Percentiles rank a stretch among this genome's conserved stretches.
Evolutionary conservation across 2,113 vertebrate species (phyloP).

Genomic region (Oryctolagus cuniculus): DNA sequence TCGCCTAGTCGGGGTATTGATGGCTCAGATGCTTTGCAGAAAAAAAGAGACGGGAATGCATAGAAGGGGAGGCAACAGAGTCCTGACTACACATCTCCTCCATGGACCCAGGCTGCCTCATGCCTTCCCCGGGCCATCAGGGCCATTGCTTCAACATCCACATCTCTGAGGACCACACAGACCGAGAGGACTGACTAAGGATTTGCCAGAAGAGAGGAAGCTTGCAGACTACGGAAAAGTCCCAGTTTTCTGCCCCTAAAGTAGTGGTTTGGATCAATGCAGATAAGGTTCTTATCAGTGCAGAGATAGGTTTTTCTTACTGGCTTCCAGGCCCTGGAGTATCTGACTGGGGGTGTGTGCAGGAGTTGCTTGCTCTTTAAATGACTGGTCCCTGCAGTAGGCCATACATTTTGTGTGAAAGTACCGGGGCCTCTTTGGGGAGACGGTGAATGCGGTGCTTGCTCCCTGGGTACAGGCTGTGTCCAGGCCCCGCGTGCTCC

Average conservation of each 20-base stretch:
- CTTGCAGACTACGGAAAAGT: not conserved
- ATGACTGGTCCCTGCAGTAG: not conserved
- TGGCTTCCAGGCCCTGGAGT: not conserved
- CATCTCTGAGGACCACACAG: not conserved
- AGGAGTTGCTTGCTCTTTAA: not conserved
- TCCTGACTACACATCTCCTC: not conserved
- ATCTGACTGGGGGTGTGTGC: not conserved
- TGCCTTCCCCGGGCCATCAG: rapidly evolving
- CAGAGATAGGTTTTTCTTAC: not conserved
- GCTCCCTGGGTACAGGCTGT: not conserved
- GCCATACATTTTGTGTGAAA: constrained; percentile 1
- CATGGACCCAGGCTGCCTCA: not conserved
- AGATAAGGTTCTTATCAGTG: not conserved
- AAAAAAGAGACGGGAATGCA: not conserved
- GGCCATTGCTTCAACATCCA: not conserved
- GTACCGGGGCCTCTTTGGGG: not conserved
- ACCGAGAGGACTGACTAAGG: rapidly evolving
- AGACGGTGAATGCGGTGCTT: not conserved
- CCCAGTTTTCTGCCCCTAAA: not conserved
- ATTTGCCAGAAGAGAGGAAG: not conserved
- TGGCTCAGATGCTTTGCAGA: not conserved
- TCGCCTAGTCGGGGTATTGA: not conserved
- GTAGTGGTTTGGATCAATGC: not conserved
- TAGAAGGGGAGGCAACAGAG: not conserved
- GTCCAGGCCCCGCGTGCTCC: not conserved